These are phyloP conservation scores for Dipodomys ordii DNA, from an alignment of 2,113 vertebrate species.

Conservation along the genomic window DNA sequence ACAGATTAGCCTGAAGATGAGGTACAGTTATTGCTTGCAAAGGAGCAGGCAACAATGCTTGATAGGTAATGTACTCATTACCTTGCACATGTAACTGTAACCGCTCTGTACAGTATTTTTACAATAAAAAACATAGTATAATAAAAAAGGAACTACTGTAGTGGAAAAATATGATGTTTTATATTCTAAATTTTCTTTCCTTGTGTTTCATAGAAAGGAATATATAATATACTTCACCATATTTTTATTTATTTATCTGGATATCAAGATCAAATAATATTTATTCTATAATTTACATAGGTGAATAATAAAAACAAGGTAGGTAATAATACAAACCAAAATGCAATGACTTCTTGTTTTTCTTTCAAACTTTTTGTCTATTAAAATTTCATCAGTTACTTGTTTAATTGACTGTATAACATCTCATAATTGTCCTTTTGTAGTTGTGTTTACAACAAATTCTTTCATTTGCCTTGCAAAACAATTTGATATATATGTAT, in stretches of 20 bases:
- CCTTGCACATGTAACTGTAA: too few species aligned
- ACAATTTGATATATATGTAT: neutral
- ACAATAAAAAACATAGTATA: too few species aligned
- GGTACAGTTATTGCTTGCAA: neutral
- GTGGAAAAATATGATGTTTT: neutral
- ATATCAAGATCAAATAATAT: neutral
- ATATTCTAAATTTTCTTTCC: neutral
- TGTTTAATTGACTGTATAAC: neutral
- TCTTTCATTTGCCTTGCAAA: neutral
- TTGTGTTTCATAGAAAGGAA: neutral
- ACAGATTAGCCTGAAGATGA: neutral
- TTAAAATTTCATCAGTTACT: neutral
- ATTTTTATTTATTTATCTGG: neutral
- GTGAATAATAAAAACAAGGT: too few species aligned
- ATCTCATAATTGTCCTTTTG: neutral
- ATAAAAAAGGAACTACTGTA: neutral
- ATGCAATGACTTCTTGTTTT: neutral
- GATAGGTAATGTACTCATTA: too few species aligned
- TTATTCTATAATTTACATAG: neutral
- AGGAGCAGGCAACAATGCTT: too few species aligned
- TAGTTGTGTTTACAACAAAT: neutral
- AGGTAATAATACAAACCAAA: neutral
- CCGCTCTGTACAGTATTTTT: too few species aligned
- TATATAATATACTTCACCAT: neutral
- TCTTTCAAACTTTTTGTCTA: neutral